Conservation (phyloP, 2,888 invertebrate genomes). For the Eupeodes latifasciatus region DNA sequence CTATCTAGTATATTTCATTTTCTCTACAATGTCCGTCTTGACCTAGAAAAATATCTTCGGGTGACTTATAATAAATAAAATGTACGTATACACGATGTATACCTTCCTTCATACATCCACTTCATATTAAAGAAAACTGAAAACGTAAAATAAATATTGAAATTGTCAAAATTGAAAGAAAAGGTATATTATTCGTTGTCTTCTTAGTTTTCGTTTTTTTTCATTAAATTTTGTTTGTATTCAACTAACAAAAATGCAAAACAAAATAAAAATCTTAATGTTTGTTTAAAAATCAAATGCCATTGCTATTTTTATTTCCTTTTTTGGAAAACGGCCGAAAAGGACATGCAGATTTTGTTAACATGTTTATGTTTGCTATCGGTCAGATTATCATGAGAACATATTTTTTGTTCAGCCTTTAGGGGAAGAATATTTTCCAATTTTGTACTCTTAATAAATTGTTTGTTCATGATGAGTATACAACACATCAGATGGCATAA, state of each 20-base stretch:
- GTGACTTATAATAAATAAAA: constrained; percentile 43
- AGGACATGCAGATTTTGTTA: constrained; percentile 34
- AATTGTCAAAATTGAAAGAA: constrained; percentile 37
- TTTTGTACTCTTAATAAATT: neutral
- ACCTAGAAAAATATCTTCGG: constrained; percentile 73
- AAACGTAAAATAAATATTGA: constrained; percentile 69
- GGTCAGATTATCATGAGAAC: constrained; percentile 47
- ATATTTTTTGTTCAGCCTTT: neutral
- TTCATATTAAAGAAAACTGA: neutral
- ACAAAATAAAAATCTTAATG: constrained; percentile 38
- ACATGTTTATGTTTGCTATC: constrained; percentile 45
- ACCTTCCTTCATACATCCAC: too few relatives aligned
- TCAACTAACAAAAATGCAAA: constrained; percentile 43
- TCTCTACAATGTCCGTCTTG: constrained; percentile 45
- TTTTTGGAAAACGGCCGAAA: neutral
- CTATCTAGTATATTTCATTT: neutral
- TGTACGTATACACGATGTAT: neutral
- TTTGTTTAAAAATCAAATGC: constrained; percentile 64
- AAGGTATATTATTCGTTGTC: constrained; percentile 23
- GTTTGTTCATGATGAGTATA: neutral
- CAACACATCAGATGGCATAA: too few relatives aligned
- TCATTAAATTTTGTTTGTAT: constrained; percentile 25
- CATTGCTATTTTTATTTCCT: constrained; percentile 50
- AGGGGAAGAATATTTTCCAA: constrained; percentile 25
- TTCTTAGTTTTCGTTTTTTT: neutral